A percentile compares a stretch with the other conserved stretches of the same genome.
Conservation (phyloP, 2,888 invertebrate genomes). For the Synergus umbraculus region DNA sequence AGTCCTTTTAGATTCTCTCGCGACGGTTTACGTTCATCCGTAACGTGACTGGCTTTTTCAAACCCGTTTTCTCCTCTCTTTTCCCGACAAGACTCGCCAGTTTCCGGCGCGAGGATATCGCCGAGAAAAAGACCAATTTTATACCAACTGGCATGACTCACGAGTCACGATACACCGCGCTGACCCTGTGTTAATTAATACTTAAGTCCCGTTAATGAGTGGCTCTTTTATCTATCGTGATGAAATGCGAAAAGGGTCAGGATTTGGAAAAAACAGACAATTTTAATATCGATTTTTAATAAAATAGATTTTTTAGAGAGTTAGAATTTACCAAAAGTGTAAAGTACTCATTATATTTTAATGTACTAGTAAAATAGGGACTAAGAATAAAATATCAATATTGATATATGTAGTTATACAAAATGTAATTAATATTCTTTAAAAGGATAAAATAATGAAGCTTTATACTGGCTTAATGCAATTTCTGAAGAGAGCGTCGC, state of each 20-base stretch:
- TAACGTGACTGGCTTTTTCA: constrained; percentile 10
- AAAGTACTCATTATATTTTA: no score
- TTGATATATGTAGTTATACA: not conserved
- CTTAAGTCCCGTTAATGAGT: constrained; percentile 29
- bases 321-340: not conserved
- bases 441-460: not conserved
- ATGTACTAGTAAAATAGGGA: not conserved
- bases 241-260: not conserved
- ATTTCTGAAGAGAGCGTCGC: not conserved
- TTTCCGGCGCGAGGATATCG: not conserved
- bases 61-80: not conserved
- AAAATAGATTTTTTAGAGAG: not conserved
- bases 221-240: not conserved
- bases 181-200: constrained; percentile 31
- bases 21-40: constrained; percentile 34
- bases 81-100: not conserved
- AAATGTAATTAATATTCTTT: not conserved
- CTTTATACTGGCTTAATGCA: not conserved
- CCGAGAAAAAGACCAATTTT: not conserved
- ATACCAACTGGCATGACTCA: constrained; percentile 20
- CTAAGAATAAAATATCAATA: not conserved
- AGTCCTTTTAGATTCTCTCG: constrained; percentile 11
- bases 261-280: not conserved
- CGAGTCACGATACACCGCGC: constrained; percentile 23
- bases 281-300: not conserved